Evolutionary conservation across 1,140 invertebrate genomes (phyloP).

Genomic region (Drosophila trapezifrons): DNA sequence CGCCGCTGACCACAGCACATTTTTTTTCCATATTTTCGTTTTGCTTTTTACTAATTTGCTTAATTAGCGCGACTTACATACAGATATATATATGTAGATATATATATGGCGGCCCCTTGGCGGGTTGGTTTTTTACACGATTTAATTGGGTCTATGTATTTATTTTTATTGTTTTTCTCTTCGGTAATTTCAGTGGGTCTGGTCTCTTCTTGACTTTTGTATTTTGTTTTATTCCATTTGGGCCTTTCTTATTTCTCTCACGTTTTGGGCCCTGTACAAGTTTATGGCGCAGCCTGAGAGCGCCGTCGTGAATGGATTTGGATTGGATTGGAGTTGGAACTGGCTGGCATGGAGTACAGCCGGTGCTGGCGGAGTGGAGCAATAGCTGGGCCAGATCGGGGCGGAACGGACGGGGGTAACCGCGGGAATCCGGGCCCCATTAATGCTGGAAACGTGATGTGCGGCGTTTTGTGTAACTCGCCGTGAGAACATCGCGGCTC

Average conservation of each 20-base stretch:
- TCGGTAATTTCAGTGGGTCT: constrained; percentile 51
- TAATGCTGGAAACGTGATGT: constrained; percentile 77
- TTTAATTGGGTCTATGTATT: constrained; percentile 63
- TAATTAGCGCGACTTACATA: constrained; percentile 68
- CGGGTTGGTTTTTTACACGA: constrained; percentile 54
- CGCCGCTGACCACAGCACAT: constrained; percentile 65
- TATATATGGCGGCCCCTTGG: background rate
- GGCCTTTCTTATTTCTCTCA: constrained; percentile 75
- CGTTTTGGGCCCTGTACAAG: constrained; percentile 64
- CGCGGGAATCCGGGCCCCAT: constrained; percentile 26
- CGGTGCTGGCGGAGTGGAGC: constrained; percentile 23
- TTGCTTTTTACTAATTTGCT: constrained; percentile 70
- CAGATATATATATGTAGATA: background rate
- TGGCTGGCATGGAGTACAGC: constrained; percentile 2
- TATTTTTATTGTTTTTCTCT: constrained; percentile 54
- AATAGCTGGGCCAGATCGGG: background rate
- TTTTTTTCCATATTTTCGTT: constrained; percentile 32
- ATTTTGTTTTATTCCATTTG: constrained; percentile 40
- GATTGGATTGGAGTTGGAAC: background rate
- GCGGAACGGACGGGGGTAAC: background rate
- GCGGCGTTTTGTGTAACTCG: constrained; percentile 81
- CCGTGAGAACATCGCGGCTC: constrained; percentile 70
- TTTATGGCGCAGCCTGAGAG: constrained; percentile 68
- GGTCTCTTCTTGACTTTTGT: constrained; percentile 32
- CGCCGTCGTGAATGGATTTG: constrained; percentile 58